These are phyloP conservation scores for Dynastes maya DNA, from an alignment of 2,888 invertebrate species.

Conservation along the genomic window DNA sequence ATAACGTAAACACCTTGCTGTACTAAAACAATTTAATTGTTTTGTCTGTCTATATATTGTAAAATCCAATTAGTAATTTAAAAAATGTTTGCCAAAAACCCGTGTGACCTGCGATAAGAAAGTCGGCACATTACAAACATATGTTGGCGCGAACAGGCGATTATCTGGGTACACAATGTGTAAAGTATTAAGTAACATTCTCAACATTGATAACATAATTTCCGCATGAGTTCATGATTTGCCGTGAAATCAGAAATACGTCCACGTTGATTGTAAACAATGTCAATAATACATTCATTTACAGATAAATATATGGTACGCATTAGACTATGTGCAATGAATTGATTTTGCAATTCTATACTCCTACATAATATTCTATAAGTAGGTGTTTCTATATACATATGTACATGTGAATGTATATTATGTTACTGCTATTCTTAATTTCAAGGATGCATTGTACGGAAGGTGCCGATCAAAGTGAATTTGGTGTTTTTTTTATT, in stretches of 20 bases:
- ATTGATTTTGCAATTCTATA: slow-evolving; percentile 32
- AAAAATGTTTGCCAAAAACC: too few relatives aligned
- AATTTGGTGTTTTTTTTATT: slow-evolving; percentile 9
- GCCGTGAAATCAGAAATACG: slow-evolving; percentile 8
- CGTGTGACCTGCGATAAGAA: too few relatives aligned
- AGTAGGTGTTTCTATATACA: slow-evolving; percentile 19
- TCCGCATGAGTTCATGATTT: slow-evolving; percentile 24
- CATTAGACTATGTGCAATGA: slow-evolving; percentile 29
- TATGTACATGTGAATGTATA: background rate
- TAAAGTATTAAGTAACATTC: background rate
- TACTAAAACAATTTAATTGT: too few relatives aligned
- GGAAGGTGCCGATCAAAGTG: slow-evolving; percentile 4
- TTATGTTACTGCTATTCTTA: slow-evolving; percentile 24
- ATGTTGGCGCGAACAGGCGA: too few relatives aligned
- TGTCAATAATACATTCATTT: slow-evolving; percentile 27
- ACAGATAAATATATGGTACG: slow-evolving; percentile 43
- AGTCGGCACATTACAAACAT: too few relatives aligned
- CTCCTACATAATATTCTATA: slow-evolving; percentile 14
- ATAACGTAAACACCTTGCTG: too few relatives aligned
- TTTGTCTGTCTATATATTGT: too few relatives aligned
- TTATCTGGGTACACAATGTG: background rate
- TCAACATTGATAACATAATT: slow-evolving; percentile 25
- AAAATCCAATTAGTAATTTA: too few relatives aligned
- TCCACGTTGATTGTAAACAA: slow-evolving; percentile 6
- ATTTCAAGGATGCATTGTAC: slow-evolving; percentile 28